phyloP scores from a whole-genome alignment of 2,888 invertebrate genomes.

The Nymphalis c-album region DNA sequence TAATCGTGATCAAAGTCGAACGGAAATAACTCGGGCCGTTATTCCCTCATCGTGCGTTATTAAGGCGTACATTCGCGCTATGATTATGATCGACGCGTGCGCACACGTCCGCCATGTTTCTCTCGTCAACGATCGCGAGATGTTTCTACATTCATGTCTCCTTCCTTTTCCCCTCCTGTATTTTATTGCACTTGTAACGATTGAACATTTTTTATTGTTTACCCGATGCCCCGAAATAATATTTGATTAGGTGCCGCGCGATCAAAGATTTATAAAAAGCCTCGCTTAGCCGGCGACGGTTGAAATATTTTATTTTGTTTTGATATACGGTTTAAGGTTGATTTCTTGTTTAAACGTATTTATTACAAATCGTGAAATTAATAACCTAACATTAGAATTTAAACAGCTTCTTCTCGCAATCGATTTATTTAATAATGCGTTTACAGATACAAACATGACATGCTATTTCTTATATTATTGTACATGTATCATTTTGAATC shows the following conservation, averaged over 20 bases:
- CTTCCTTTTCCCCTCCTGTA: slow-evolving; percentile 52
- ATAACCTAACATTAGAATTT: neutral
- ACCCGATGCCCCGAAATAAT: slow-evolving; percentile 34
- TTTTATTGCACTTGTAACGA: slow-evolving; percentile 62
- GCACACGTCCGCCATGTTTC: slow-evolving; percentile 50
- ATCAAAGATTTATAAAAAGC: slow-evolving; percentile 30
- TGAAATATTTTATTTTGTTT: slow-evolving; percentile 18
- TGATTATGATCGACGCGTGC: slow-evolving; percentile 40
- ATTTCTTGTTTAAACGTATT: slow-evolving; percentile 19
- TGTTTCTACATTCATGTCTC: slow-evolving; percentile 51
- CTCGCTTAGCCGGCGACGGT: slow-evolving; percentile 4
- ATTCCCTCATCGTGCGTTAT: slow-evolving; percentile 47
- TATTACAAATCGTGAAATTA: too few relatives aligned
- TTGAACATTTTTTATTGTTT: slow-evolving; percentile 45
- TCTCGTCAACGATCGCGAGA: slow-evolving; percentile 45
- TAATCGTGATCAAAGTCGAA: slow-evolving; percentile 66
- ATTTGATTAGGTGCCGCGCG: slow-evolving; percentile 34
- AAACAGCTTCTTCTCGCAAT: neutral
- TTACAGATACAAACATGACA: too few relatives aligned
- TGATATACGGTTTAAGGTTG: slow-evolving; percentile 17
- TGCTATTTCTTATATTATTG: too few relatives aligned
- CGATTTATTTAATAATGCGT: too few relatives aligned
- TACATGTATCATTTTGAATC: too few relatives aligned
- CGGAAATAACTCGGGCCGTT: slow-evolving; percentile 29
- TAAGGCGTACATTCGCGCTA: slow-evolving; percentile 58